Evolutionary conservation across 2,113 vertebrate species (phyloP).

Genomic region (Hippocampus abdominalis): DNA sequence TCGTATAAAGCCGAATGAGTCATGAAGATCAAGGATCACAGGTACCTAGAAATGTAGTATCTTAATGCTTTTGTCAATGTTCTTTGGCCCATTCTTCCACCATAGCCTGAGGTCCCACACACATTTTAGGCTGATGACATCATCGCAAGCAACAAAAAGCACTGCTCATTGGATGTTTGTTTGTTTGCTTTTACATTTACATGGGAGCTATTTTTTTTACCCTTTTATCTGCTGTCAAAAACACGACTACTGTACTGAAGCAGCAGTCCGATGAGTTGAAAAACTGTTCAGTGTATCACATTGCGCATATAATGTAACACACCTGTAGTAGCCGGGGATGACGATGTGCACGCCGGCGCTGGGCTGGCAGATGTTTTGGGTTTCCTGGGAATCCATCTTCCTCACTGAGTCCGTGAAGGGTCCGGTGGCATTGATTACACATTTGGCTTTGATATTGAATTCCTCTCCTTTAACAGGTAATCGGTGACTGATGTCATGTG

Average conservation of each 20-base stretch:
- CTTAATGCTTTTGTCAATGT: too few species aligned
- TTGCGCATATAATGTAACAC: neutral
- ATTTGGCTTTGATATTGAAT: conserved; percentile 93
- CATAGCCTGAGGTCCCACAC: too few species aligned
- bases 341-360: conserved; percentile 97
- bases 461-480: conserved; percentile 76
- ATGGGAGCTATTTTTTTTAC: too few species aligned
- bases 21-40: too few species aligned
- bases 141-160: too few species aligned
- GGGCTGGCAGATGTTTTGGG: conserved; percentile 87
- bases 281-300: neutral
- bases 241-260: neutral
- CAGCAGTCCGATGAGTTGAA: neutral
- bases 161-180: too few species aligned
- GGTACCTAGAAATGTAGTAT: too few species aligned
- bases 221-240: too few species aligned
- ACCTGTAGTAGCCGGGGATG: conserved; percentile 98
- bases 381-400: conserved; percentile 87
- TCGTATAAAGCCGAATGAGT: too few species aligned
- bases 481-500: neutral
- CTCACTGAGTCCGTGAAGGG: conserved; percentile 94
- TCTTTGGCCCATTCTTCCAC: too few species aligned
- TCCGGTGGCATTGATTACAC: conserved; percentile 96
- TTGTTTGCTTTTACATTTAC: too few species aligned
- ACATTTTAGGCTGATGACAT: too few species aligned